These are phyloP conservation scores for Micrastur ruficollis DNA, from an alignment of 2,797 vertebrate genomes.

Conservation along the genomic window DNA sequence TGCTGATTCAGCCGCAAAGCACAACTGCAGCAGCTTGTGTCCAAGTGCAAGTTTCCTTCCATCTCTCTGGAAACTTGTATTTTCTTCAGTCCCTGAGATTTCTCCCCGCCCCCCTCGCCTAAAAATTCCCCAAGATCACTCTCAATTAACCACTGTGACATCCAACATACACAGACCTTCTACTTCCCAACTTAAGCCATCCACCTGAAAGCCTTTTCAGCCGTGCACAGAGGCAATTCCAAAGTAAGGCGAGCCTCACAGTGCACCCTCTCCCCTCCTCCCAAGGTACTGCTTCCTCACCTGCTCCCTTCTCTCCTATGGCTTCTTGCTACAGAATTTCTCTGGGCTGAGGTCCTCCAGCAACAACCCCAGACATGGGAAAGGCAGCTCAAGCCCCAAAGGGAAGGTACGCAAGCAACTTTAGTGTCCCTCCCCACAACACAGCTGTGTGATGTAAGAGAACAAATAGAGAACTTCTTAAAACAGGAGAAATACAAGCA, in stretches of 20 bases:
- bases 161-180: slow-evolving; percentile 32
- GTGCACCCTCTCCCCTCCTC: neutral
- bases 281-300: neutral
- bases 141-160: neutral
- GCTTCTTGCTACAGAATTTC: slow-evolving; percentile 57
- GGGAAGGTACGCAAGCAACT: neutral
- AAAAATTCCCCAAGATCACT: neutral
- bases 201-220: neutral
- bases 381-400: neutral
- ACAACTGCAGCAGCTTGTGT: neutral
- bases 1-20: neutral
- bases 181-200: neutral
- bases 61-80: neutral
- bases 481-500: slow-evolving; percentile 73
- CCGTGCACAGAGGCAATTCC: neutral
- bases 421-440: neutral
- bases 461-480: slow-evolving; percentile 63
- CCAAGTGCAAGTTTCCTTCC: slow-evolving; percentile 7
- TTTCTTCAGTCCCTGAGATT: slow-evolving; percentile 39
- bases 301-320: neutral
- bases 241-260: neutral
- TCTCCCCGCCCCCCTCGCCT: neutral
- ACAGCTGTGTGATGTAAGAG: slow-evolving; percentile 30
- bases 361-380: neutral
- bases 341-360: slow-evolving; percentile 46